Conservation (phyloP, 2,113 vertebrate species). For the Entomyzon cyanotis region DNA sequence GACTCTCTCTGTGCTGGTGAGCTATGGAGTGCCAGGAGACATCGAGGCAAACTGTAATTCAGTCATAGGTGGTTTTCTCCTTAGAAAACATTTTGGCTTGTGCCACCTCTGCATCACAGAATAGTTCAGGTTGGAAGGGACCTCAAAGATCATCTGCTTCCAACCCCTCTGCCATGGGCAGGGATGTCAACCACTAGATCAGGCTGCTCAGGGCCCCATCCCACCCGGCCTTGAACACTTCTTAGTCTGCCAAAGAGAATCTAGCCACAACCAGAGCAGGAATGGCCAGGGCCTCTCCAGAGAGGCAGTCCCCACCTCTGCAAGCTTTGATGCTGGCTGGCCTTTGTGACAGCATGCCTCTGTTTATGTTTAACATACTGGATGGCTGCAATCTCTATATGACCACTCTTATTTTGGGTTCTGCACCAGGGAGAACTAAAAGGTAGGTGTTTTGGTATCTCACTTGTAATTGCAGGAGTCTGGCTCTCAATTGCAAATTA, state of each 20-base stretch:
- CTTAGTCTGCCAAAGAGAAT: not conserved
- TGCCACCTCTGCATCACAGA: not conserved
- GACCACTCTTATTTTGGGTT: not conserved
- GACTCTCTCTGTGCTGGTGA: not conserved
- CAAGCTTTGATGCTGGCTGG: not conserved
- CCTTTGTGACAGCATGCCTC: not conserved
- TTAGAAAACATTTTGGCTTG: not conserved
- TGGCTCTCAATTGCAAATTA: not conserved
- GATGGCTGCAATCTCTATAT: not conserved
- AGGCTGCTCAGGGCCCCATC: not conserved
- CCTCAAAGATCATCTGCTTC: not conserved
- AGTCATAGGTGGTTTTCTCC: not conserved
- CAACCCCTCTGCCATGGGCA: not conserved
- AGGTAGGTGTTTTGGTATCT: not conserved
- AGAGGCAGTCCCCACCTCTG: not conserved
- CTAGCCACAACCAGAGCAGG: not conserved
- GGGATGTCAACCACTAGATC: not conserved
- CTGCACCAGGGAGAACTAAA: not conserved
- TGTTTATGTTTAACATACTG: not conserved
- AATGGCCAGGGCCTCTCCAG: not conserved
- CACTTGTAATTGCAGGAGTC: not conserved
- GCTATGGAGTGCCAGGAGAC: not conserved
- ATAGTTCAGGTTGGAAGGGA: not conserved
- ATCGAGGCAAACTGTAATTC: not conserved
- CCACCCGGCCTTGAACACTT: not conserved